Evolutionary conservation across 2,797 vertebrate species (phyloP), one percentile per base, ranked within the genome.

Genomic region (Arnoldichthys spilopterus): DNA sequence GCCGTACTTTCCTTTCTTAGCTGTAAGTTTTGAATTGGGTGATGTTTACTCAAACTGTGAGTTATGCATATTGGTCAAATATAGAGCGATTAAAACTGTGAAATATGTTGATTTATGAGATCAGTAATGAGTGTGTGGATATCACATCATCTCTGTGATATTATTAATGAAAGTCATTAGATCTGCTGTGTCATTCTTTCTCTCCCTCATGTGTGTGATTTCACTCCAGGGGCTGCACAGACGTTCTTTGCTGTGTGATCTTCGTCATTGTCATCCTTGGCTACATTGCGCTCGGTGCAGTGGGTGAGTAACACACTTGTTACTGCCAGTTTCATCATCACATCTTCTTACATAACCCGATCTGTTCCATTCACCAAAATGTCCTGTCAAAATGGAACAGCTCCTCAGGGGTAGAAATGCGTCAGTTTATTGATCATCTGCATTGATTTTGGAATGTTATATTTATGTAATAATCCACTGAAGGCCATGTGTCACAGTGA

Each of bases 161-260:
- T 30, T 28, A 72, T 26, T 37, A 45, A 59, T 72, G n/a, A 72
- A 51, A 67, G 40, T 58, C 56, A 24, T 30, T 59, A 9, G 3
- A 40, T 68, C 5, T 68, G 32, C 26, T 43, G 22, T 59, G 9
- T 74, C 72, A 20, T 40, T 78, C 49, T 59, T 76, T 76, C 79
- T 40, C 83, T 78, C 68, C 74, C 40, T 34, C 7, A n/a, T 0
- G 87, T 93, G 96, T 24, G 86, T 96, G 77, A 97, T 97, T 98
- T 92, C 98, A 96, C 97, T 82, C 30, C 80, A 97, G 96, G 88
- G 90, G 78, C 85, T 96, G 95, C 87, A 97, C 96, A 45, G 96
- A 97, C 9, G 37, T 95, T 76, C n/a, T 95, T 6, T 97, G 96
- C 89, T 96, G 94, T 86, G 83, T 94, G 82, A 86, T 96, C 90